Conservation (phyloP, 2,888 invertebrate species). For the Sarcophaga subvicina region DNA sequence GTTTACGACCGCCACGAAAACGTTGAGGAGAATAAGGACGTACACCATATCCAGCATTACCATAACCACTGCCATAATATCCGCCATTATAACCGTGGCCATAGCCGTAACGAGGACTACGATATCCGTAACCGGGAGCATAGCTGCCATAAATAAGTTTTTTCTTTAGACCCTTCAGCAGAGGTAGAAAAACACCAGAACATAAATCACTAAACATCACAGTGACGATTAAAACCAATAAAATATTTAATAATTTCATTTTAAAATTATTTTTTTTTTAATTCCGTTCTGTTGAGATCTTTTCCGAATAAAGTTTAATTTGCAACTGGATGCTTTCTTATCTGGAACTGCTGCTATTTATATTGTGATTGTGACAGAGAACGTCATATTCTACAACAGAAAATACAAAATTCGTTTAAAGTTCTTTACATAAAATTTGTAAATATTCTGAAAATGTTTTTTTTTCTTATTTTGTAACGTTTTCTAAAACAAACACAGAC, state of each 20-base stretch:
- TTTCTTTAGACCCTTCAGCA: conserved; percentile 43
- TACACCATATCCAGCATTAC: conserved; percentile 22
- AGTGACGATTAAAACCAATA: conserved; percentile 19
- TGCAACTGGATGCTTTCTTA: conserved; percentile 40
- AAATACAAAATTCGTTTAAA: conserved; percentile 30
- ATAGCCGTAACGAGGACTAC: not conserved
- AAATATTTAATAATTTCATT: conserved; percentile 48
- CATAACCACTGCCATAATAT: conserved; percentile 24
- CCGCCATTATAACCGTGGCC: not conserved
- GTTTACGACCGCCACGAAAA: conserved; percentile 24
- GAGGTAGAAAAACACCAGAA: conserved; percentile 39
- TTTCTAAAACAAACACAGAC: conserved; percentile 18
- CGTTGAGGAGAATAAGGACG: conserved; percentile 15
- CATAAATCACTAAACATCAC: conserved; percentile 44
- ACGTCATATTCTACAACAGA: not conserved
- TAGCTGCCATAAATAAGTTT: conserved; percentile 36
- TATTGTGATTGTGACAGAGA: conserved; percentile 22
- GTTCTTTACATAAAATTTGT: conserved; percentile 26
- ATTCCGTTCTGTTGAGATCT: conserved; percentile 11
- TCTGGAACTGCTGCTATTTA: conserved; percentile 51
- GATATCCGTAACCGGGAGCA: conserved; percentile 22
- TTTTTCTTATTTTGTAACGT: conserved; percentile 28
- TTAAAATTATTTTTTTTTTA: not conserved
- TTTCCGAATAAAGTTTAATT: conserved; percentile 25
- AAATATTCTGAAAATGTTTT: not conserved